Evolutionary conservation across 2,888 invertebrate genomes (phyloP).

Genomic region (Gortyna flavago): DNA sequence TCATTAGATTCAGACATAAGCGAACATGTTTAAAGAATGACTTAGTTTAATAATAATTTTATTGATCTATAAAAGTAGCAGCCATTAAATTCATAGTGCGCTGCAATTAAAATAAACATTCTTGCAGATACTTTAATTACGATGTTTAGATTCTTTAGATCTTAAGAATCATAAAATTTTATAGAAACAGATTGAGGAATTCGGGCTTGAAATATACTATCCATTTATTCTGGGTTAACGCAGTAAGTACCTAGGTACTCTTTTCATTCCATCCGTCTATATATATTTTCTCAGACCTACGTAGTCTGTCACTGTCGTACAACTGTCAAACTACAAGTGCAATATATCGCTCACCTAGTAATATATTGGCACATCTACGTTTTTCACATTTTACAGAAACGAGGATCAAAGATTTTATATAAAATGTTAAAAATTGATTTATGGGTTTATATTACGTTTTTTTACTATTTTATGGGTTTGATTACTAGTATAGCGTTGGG

Average conservation of each 20-base stretch:
- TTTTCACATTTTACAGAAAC: too few species aligned
- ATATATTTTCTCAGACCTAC: too few species aligned
- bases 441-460: too few species aligned
- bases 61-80: constrained; percentile 33
- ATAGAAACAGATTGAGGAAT: constrained; percentile 15
- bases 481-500: too few species aligned
- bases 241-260: neutral
- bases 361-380: too few species aligned
- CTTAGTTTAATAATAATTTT: constrained; percentile 31
- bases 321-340: too few species aligned
- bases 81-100: constrained; percentile 27
- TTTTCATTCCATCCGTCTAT: neutral
- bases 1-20: neutral
- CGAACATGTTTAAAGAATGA: constrained; percentile 21
- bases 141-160: constrained; percentile 43
- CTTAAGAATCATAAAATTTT: constrained; percentile 44
- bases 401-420: too few species aligned
- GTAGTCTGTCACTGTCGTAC: too few species aligned
- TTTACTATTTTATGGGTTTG: too few species aligned
- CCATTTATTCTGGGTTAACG: neutral
- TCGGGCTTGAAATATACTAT: neutral
- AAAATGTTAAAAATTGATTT: too few species aligned
- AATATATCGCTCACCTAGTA: too few species aligned
- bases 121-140: constrained; percentile 43
- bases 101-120: constrained; percentile 50